These are phyloP conservation scores for Mus spicilegus DNA, from an alignment of 2,113 vertebrate species.

Conservation along the genomic window DNA sequence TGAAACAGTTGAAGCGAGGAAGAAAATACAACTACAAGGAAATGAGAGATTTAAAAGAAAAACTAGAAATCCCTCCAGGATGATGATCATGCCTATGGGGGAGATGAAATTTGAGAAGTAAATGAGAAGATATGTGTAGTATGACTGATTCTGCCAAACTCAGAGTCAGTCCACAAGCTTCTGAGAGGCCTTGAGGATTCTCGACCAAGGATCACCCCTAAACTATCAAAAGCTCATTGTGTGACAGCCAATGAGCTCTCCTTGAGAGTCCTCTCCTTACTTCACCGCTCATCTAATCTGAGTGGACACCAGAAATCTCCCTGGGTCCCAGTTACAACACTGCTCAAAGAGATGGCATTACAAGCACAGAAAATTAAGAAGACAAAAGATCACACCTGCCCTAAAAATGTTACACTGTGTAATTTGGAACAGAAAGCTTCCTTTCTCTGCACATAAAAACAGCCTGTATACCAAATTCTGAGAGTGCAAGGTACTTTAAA, in stretches of 20 bases:
- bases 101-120: neutral
- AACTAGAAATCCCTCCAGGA: neutral
- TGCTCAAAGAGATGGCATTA: neutral
- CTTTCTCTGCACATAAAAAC: neutral
- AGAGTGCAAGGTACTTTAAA: neutral
- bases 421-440: neutral
- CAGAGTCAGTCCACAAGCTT: neutral
- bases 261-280: fast-evolving
- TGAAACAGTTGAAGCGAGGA: neutral
- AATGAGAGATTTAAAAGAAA: neutral
- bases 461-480: neutral
- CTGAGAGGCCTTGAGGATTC: neutral
- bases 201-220: fast-evolving
- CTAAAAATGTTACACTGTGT: neutral
- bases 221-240: neutral
- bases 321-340: neutral
- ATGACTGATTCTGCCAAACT: neutral
- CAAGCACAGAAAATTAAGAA: neutral
- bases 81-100: neutral
- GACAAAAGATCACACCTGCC: no score
- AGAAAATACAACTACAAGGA: neutral
- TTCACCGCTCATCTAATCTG: neutral
- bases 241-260: no score
- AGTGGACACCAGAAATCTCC: fast-evolving
- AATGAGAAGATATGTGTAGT: neutral